A percentile compares a stretch with the other conserved stretches of the same genome.
Conservation (phyloP, 1,140 invertebrate genomes). For the Thaumatotibia leucotreta region DNA sequence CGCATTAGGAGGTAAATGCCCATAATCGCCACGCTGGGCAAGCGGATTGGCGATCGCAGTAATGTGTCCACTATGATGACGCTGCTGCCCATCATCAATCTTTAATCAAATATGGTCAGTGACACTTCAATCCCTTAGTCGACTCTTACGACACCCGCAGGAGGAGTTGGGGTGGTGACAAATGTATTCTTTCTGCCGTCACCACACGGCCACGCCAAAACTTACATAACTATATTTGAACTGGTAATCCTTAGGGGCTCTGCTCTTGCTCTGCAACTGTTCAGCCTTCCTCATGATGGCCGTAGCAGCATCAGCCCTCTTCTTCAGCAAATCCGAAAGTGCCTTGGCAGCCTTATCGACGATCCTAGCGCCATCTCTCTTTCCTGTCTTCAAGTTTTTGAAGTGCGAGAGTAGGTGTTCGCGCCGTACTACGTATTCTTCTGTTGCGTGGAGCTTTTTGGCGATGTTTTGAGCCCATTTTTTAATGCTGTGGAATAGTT, state of each 20-base stretch:
- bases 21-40: too few species aligned
- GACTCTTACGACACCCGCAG: too few species aligned
- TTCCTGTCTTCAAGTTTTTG: slow-evolving; percentile 42
- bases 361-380: slow-evolving; percentile 51
- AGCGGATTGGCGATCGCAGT: too few species aligned
- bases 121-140: too few species aligned
- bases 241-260: slow-evolving; percentile 36
- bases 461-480: slow-evolving; percentile 57
- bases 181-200: too few species aligned
- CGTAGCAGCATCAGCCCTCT: slow-evolving; percentile 49
- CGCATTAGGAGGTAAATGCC: too few species aligned
- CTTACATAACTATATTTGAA: slow-evolving; percentile 55
- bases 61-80: too few species aligned
- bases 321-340: slow-evolving; percentile 46
- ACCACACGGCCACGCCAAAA: slow-evolving; percentile 16
- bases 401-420: slow-evolving; percentile 47
- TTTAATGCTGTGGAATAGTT: slow-evolving; percentile 54
- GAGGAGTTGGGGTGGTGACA: too few species aligned
- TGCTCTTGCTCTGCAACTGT: slow-evolving; percentile 29
- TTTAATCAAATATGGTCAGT: too few species aligned
- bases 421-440: slow-evolving; percentile 46
- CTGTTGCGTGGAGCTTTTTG: slow-evolving; percentile 39
- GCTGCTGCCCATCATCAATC: too few species aligned
- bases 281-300: slow-evolving; percentile 60
- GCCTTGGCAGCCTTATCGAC: slow-evolving; percentile 45